A percentile compares a stretch with the other conserved stretches of the same genome.
Evolutionary conservation across 1,140 invertebrate species (phyloP).

Genomic region (Lordiphosa collinella): DNA sequence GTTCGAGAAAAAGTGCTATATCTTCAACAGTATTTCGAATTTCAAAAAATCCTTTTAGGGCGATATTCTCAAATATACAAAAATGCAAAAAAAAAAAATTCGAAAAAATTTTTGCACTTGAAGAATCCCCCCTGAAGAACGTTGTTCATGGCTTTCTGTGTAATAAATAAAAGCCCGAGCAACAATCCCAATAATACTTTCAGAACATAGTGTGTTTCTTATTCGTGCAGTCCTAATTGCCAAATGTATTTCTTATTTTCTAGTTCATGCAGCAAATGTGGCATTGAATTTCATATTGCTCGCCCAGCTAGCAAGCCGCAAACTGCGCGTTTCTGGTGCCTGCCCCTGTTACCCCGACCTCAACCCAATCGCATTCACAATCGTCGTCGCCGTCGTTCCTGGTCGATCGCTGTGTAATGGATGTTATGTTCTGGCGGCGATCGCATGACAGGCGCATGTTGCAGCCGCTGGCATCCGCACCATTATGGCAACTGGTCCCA

Average conservation of each 20-base stretch:
- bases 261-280: conserved; percentile 73
- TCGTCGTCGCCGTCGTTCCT: conserved; percentile 33
- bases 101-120: no score
- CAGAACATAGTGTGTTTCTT: conserved; percentile 7
- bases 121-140: no score
- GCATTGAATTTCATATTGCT: conserved; percentile 77
- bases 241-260: conserved; percentile 27
- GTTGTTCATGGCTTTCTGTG: no score
- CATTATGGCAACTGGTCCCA: conserved; percentile 66
- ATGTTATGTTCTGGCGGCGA: conserved; percentile 77
- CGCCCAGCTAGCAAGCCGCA: conserved; percentile 22
- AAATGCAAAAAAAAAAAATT: no score
- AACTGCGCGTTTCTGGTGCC: conserved; percentile 3
- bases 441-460: conserved; percentile 77
- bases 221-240: neutral
- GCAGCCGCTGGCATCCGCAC: conserved; percentile 75
- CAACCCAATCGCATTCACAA: conserved; percentile 48
- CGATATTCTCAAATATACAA: no score
- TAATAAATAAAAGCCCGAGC: no score
- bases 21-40: no score
- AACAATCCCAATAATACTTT: no score
- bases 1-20: no score
- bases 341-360: conserved; percentile 3
- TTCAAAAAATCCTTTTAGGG: no score
- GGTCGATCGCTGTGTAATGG: conserved; percentile 62